Evolutionary conservation across 2,113 vertebrate genomes (phyloP).

Genomic region (Poeciliopsis prolifica): DNA sequence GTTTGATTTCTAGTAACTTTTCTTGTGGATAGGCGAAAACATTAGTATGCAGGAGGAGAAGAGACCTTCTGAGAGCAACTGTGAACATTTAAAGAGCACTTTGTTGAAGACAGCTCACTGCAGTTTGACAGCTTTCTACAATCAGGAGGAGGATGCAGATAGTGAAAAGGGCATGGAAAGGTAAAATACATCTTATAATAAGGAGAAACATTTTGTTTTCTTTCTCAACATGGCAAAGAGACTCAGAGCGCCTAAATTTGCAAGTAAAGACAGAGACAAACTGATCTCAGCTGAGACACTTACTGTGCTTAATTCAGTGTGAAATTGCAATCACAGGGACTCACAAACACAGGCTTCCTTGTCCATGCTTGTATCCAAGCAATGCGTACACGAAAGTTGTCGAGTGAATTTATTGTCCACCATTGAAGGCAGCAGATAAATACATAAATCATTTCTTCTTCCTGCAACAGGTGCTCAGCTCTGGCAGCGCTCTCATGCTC

Average conservation of each 20-base stretch:
- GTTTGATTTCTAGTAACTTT: slow-evolving; percentile 32
- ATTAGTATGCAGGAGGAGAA: slow-evolving; percentile 50
- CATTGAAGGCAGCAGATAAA: slow-evolving; percentile 2
- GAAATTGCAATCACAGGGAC: slow-evolving; percentile 49
- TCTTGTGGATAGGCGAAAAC: slow-evolving; percentile 6
- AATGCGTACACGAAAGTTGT: slow-evolving; percentile 1
- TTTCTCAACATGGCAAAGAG: slow-evolving; percentile 20
- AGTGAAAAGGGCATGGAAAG: slow-evolving; percentile 6
- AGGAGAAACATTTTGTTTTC: slow-evolving; percentile 1
- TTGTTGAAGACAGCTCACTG: slow-evolving; percentile 9
- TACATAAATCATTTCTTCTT: slow-evolving; percentile 3
- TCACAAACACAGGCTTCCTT: slow-evolving; percentile 20
- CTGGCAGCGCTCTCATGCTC: background rate
- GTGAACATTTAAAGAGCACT: slow-evolving; percentile 37
- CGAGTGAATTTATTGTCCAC: slow-evolving; percentile 36
- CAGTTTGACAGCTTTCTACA: slow-evolving; percentile 19
- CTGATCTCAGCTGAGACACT: slow-evolving; percentile 43
- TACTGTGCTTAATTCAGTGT: slow-evolving; percentile 62
- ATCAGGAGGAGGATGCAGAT: background rate
- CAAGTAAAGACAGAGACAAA: slow-evolving; percentile 42
- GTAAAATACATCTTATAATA: slow-evolving; percentile 12
- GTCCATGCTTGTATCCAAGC: slow-evolving; percentile 15
- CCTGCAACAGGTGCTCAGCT: background rate
- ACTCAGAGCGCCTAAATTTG: slow-evolving; percentile 43
- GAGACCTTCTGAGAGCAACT: slow-evolving; percentile 43